Evolutionary conservation across 2,888 invertebrate species (phyloP), one percentile per base, ranked within the genome.

Genomic region (Limenitis camilla): DNA sequence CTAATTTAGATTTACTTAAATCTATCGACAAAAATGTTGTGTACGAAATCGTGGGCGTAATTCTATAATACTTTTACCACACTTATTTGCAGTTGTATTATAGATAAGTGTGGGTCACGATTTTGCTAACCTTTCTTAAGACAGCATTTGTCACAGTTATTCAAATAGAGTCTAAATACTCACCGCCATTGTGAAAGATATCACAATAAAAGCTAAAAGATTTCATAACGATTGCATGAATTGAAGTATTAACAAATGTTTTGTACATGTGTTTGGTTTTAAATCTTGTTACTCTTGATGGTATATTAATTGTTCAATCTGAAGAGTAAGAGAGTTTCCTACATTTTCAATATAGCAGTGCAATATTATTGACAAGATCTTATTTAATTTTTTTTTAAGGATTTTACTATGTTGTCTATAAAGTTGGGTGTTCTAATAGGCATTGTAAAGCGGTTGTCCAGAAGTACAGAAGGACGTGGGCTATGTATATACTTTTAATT

Each of bases 111-210:
- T 46, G 55, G 49, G 54, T 52, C 57, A 57, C 54, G 52, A 52
- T 52, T 60, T 29, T 43, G 39, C 39, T 28, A 44, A 44, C 50
- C 27, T 44, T 50, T 49, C 29, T n/a, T 43, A 50, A 50, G 40
- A 41, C 28, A 43, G 11, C 39, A 50, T 59, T 56, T 61, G 61
- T 61, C 61, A 61, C 55, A 56, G 55, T 53, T 59, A 58, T 61
- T 55, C 49, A 61, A 61, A 62, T 50, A 58, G 48, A 52, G 32
- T 43, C 36, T 55, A 52, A 47, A 57, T 52, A 45, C 46, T 27
- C 31, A 30, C 29, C 7, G 49, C 7, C 9, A 44, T 50, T 50
- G 44, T 50, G 39, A 32, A 49, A 49, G 33, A 27, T 39, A 43
- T 44, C 29, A 51, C 41, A 40, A 43, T 27, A 43, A 50, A 50